phyloP scores from a whole-genome alignment of 2,888 invertebrate genomes.

The Euplagia quadripunctaria region DNA sequence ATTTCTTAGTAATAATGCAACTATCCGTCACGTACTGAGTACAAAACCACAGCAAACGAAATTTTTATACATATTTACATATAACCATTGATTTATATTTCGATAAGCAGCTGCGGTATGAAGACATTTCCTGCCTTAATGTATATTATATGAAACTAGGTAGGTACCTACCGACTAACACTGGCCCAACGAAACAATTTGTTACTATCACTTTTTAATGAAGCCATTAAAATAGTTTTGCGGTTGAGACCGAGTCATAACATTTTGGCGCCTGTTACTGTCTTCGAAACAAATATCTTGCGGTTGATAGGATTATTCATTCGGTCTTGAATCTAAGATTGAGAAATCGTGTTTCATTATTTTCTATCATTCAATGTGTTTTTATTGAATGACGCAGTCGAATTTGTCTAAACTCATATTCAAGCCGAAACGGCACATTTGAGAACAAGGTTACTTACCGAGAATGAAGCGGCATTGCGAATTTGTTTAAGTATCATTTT shows the following conservation, averaged over 20 bases:
- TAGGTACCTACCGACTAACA: slow-evolving; percentile 52
- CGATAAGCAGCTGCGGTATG: slow-evolving; percentile 60
- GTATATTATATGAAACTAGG: slow-evolving; percentile 53
- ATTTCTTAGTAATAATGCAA: slow-evolving; percentile 17
- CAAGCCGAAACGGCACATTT: slow-evolving; percentile 37
- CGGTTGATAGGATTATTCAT: slow-evolving; percentile 68
- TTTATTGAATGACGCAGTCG: slow-evolving; percentile 55
- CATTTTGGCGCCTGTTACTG: slow-evolving; percentile 75
- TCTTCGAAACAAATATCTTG: slow-evolving; percentile 75
- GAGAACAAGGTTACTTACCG: slow-evolving; percentile 58
- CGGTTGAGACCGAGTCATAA: slow-evolving; percentile 74
- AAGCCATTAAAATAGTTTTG: slow-evolving; percentile 81
- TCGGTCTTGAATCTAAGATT: slow-evolving; percentile 60
- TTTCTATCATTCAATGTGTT: slow-evolving; percentile 61
- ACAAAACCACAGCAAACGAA: slow-evolving; percentile 32
- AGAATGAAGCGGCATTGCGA: slow-evolving; percentile 56
- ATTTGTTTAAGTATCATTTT: slow-evolving; percentile 74
- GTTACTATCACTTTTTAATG: slow-evolving; percentile 85
- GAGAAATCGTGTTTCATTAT: slow-evolving; percentile 72
- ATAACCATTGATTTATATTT: slow-evolving; percentile 53
- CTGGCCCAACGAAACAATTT: slow-evolving; percentile 75
- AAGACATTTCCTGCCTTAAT: slow-evolving; percentile 68
- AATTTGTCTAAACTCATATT: slow-evolving; percentile 61
- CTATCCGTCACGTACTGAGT: slow-evolving; percentile 21
- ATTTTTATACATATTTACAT: slow-evolving; percentile 21